These are phyloP conservation scores for Turnix velox DNA, from an alignment of 2,113 vertebrate genomes.

Conservation along the genomic window DNA sequence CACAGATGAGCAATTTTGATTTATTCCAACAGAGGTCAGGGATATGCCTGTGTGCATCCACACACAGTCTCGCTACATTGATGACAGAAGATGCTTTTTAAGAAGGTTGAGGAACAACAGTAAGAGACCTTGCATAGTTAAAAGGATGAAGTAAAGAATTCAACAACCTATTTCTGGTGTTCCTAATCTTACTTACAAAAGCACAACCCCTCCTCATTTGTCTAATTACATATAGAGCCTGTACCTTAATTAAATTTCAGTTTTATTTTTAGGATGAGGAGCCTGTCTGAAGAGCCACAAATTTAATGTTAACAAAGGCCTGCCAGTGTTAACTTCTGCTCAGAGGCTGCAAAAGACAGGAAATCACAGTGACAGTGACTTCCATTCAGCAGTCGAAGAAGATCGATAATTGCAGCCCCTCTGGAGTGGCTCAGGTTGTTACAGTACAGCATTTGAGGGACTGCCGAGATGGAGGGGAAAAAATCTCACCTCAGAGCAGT, in stretches of 20 bases:
- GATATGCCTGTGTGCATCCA: background rate
- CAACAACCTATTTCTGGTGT: background rate
- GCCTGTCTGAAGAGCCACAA: background rate
- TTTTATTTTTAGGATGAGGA: background rate
- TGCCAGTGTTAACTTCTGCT: background rate
- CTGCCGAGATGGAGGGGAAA: background rate
- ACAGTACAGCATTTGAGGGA: background rate
- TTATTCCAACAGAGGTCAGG: background rate
- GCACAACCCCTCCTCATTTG: background rate
- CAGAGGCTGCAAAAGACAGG: background rate
- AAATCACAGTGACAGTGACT: background rate
- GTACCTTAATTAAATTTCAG: background rate
- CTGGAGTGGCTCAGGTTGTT: fast-evolving
- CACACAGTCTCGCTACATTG: background rate
- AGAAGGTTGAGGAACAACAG: background rate
- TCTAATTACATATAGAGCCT: background rate
- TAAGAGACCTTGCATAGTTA: background rate
- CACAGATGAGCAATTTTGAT: background rate
- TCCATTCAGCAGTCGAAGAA: background rate
- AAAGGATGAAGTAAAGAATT: background rate
- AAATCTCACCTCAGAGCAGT: background rate
- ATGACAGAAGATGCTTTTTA: background rate
- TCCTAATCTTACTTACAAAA: background rate
- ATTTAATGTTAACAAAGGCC: background rate
- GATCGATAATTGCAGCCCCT: background rate